These are phyloP conservation scores for Hipparchia sbordonii DNA, from an alignment of 2,888 invertebrate species.

Conservation along the genomic window DNA sequence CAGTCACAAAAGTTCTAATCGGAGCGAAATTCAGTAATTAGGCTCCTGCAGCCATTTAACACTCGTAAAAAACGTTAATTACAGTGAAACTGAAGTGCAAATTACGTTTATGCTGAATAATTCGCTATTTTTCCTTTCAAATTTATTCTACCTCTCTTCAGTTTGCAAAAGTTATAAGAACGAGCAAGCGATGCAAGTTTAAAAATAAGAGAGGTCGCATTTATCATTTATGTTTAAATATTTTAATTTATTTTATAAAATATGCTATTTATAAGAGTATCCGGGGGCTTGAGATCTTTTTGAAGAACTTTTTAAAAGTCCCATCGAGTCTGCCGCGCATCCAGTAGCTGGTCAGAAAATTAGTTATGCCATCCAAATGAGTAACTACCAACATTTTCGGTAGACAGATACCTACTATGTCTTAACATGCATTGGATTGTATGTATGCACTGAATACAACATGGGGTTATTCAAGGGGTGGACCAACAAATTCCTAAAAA, in stretches of 20 bases:
- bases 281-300: too few relatives aligned
- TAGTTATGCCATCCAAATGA: too few relatives aligned
- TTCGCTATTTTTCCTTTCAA: slow-evolving; percentile 10
- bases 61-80: slow-evolving; percentile 33
- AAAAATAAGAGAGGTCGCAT: background rate
- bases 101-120: slow-evolving; percentile 12
- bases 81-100: slow-evolving; percentile 18
- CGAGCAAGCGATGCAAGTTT: background rate
- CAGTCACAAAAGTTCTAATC: slow-evolving; percentile 29
- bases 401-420: too few relatives aligned
- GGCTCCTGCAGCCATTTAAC: slow-evolving; percentile 28
- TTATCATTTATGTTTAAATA: background rate
- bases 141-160: background rate
- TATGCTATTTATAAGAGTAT: too few relatives aligned
- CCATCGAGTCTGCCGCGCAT: too few relatives aligned
- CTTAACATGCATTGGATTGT: too few relatives aligned
- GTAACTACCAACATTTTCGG: too few relatives aligned
- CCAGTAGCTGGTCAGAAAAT: too few relatives aligned
- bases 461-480: too few relatives aligned
- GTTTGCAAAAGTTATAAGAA: background rate
- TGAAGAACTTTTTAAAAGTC: too few relatives aligned
- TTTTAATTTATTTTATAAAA: background rate
- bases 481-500: too few relatives aligned
- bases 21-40: slow-evolving; percentile 32
- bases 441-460: too few relatives aligned